Evolutionary conservation across 2,797 vertebrate species (phyloP).

Genomic region (Tamandua tetradactyla): DNA sequence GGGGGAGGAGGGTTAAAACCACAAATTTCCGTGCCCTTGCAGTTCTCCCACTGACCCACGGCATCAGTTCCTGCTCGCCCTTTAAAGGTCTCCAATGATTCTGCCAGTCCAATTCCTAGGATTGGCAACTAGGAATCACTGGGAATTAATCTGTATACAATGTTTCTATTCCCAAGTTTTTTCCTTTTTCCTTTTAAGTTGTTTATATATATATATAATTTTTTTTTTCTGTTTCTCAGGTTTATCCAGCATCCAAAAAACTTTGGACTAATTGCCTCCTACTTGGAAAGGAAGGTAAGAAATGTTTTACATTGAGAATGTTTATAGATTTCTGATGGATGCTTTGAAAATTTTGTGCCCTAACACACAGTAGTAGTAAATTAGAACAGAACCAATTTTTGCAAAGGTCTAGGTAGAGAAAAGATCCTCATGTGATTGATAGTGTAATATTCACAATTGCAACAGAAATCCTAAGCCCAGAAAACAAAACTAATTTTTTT

Average conservation of each 20-base stretch:
- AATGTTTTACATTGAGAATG: not conserved
- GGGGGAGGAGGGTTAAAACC: no score
- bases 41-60: not conserved
- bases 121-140: not conserved
- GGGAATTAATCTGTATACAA: not conserved
- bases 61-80: not conserved
- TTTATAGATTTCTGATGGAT: constrained; percentile 46
- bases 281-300: constrained; percentile 97
- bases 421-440: not conserved
- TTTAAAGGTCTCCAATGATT: not conserved
- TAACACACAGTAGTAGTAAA: constrained; percentile 7
- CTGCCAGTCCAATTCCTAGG: not conserved
- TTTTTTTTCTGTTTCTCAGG: constrained; percentile 85
- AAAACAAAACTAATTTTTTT: constrained; percentile 15
- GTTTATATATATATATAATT: no score
- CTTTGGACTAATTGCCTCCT: constrained; percentile 98
- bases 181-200: not conserved
- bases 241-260: constrained; percentile 99
- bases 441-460: constrained; percentile 29
- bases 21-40: no score
- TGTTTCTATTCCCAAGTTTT: not conserved
- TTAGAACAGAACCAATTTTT: constrained; percentile 47
- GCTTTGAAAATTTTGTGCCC: constrained; percentile 27
- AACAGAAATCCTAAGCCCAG: constrained; percentile 4
- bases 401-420: not conserved